Evolutionary conservation across 2,797 vertebrate genomes (phyloP), one percentile per base, ranked within the genome.

Genomic region (Ceryle rudis): DNA sequence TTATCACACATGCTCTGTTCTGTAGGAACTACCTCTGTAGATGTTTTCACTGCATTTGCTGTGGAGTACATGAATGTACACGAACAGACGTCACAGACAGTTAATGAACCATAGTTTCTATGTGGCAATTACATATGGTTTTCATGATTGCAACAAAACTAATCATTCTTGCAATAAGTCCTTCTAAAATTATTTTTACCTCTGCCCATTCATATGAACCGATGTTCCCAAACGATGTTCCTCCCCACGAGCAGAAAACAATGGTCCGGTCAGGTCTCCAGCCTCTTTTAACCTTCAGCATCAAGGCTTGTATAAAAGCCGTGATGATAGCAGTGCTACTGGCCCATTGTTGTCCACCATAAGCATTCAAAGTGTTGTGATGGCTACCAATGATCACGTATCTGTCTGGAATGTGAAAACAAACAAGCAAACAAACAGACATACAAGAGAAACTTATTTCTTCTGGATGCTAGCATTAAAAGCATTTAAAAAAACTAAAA

Each of bases 141-240:
- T 69, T 35, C 16, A 18, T 0, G 4, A 41, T 31, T 51, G 37
- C 25, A 58, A 29, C 46, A 87, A 21, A 10, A 23, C 17, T 6
- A 62, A 26, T 5, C 4, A n/a, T 13, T 14, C 6, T 0, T 47
- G 29, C 52, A 74, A 7, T 0, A 14, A 44, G 31, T 20, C 22
- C 46, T 26, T 51, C 46, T 26, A 13, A 35, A 37, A 37, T 31
- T 8, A 22, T 51, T 92, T 91, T 98, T 98, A 99, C 99, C 99
- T 99, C 99, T 83, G 98, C 99, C 99, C 99, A 99, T 97, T 99
- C 99, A 33, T 98, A 99, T 67, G 99, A 99, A 82, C 99, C 99
- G 11, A 99, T 97, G 91, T 98, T 99, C 42, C 99, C 99, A 69
- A 98, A 97, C 4, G 97, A 96, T 2, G 99, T 98, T 83, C 98